A percentile compares a stretch with the other conserved stretches of the same genome.
phyloP scores from a whole-genome alignment of 2,888 invertebrate genomes.

The Poecilus cupreus region DNA sequence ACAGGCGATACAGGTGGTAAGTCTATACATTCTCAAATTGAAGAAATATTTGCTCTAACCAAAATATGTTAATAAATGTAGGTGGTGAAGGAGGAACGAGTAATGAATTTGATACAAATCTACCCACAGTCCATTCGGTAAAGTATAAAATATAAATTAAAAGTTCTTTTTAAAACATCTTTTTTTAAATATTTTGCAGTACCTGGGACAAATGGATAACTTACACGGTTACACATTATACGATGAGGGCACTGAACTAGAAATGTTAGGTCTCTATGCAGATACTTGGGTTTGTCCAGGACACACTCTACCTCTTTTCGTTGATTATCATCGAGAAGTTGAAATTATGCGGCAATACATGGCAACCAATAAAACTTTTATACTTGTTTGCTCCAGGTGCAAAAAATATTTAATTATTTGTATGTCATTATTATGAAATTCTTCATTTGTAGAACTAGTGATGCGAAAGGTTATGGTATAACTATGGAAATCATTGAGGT shows the following conservation, averaged over 20 bases:
- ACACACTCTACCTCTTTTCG: constrained; percentile 85
- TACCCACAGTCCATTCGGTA: constrained; percentile 71
- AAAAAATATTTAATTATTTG: constrained; percentile 56
- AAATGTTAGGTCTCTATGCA: constrained; percentile 69
- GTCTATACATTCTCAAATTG: not conserved
- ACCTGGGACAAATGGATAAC: constrained; percentile 70
- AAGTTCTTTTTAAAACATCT: constrained; percentile 24
- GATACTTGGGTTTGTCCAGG: constrained; percentile 83
- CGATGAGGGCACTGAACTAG: constrained; percentile 69
- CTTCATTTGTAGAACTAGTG: not conserved
- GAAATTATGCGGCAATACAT: constrained; percentile 78
- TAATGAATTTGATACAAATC: constrained; percentile 68
- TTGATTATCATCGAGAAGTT: constrained; percentile 74
- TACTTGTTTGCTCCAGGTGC: constrained; percentile 76
- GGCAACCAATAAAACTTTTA: constrained; percentile 78
- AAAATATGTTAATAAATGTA: not conserved
- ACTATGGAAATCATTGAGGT: constrained; percentile 82
- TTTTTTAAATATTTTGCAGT: constrained; percentile 64
- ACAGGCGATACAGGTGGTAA: constrained; percentile 18
- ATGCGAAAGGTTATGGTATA: constrained; percentile 73
- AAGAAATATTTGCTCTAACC: not conserved
- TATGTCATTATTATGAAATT: not conserved
- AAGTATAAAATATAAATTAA: constrained; percentile 42
- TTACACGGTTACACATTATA: constrained; percentile 71
- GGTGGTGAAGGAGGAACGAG: constrained; percentile 17